phyloP scores from a whole-genome alignment of 2,797 vertebrate species.

The Dryobates pubescens region DNA sequence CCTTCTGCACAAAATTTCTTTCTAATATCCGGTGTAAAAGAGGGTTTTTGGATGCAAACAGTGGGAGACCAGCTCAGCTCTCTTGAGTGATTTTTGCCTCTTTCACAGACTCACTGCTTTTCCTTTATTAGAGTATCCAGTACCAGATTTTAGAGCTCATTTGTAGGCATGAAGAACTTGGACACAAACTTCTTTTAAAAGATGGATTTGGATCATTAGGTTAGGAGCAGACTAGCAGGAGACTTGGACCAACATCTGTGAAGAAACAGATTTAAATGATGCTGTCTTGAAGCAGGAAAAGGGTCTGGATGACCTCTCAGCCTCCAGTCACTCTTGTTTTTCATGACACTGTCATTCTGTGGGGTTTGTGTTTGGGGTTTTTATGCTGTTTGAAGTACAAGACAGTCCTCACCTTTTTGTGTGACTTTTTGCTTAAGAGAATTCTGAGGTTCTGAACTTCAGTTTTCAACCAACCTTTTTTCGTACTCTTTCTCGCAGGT shows the following conservation, averaged over 20 bases:
- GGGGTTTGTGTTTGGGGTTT: neutral
- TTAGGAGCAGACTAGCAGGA: neutral
- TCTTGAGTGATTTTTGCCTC: neutral
- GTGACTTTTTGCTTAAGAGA: neutral
- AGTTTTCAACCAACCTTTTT: neutral
- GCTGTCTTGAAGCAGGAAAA: neutral
- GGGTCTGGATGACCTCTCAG: neutral
- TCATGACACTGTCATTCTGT: neutral
- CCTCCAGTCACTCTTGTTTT: neutral
- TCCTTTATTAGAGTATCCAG: neutral
- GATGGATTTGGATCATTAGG: neutral
- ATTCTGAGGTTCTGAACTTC: neutral
- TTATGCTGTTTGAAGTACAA: neutral
- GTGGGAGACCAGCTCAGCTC: neutral
- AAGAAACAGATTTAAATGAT: neutral
- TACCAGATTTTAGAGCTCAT: neutral
- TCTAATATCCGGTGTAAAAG: too few relatives aligned
- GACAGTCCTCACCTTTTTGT: neutral
- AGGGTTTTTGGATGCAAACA: neutral
- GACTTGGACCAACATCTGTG: neutral
- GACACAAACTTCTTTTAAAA: neutral
- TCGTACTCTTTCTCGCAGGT: constrained; percentile 77
- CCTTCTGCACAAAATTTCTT: too few relatives aligned
- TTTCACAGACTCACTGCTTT: neutral
- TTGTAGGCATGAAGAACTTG: neutral